Conservation (phyloP, 2,797 vertebrate species). For the Crypturellus tataupa region DNA sequence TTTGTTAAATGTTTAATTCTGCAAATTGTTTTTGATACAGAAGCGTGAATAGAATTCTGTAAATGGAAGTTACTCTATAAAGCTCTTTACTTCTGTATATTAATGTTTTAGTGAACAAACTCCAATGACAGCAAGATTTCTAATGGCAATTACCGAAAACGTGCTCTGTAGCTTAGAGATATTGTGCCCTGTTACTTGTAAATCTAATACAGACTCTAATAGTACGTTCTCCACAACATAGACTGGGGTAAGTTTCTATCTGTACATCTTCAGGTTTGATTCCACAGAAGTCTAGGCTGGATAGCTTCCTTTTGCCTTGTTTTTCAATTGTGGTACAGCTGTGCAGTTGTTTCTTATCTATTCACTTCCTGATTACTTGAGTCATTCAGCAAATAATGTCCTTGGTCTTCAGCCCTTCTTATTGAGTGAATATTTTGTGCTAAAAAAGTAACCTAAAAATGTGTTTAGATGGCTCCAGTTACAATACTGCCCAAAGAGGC, state of each 20-base stretch:
- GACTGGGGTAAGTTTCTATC: background rate
- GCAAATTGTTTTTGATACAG: conserved; percentile 42
- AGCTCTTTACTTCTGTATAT: background rate
- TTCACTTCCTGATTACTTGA: conserved; percentile 21
- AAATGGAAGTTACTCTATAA: background rate
- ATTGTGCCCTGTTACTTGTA: conserved; percentile 18
- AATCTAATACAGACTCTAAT: background rate
- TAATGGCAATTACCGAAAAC: background rate
- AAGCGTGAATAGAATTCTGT: conserved; percentile 10
- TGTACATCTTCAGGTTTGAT: conserved; percentile 4
- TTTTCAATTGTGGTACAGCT: background rate
- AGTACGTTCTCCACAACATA: background rate
- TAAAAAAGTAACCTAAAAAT: conserved; percentile 18
- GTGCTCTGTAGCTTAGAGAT: background rate
- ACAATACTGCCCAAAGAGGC: background rate
- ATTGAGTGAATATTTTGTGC: background rate
- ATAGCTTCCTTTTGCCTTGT: background rate
- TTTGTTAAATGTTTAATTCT: conserved; percentile 59
- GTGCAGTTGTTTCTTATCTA: background rate
- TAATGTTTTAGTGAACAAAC: background rate
- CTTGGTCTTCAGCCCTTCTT: conserved; percentile 17
- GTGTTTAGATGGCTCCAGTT: background rate
- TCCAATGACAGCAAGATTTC: conserved; percentile 6
- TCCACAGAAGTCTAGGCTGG: background rate
- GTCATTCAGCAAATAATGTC: background rate